These are phyloP conservation scores for Netelia fuscicornis DNA, from an alignment of 2,888 invertebrate species.

Conservation along the genomic window DNA sequence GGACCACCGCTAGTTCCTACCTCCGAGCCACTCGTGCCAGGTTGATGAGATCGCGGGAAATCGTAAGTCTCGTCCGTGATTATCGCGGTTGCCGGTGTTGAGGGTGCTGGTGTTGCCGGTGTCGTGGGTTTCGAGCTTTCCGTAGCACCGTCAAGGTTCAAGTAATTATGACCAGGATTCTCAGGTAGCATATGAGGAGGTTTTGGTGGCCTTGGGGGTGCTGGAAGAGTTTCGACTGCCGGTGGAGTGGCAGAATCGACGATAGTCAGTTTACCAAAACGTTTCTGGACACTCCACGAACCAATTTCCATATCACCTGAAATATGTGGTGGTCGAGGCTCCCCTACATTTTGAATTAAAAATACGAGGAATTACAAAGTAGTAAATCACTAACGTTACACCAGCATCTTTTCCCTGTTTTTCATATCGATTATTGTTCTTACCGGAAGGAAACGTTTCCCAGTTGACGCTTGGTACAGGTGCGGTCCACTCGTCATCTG, in stretches of 20 bases:
- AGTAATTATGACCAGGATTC: constrained; percentile 85
- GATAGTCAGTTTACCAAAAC: constrained; percentile 86
- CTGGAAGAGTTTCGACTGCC: constrained; percentile 84
- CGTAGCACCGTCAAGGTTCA: constrained; percentile 84
- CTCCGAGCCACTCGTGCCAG: constrained; percentile 79
- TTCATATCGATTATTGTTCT: constrained; percentile 18
- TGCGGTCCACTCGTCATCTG: constrained; percentile 89
- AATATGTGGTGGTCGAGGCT: constrained; percentile 86
- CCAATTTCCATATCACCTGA: constrained; percentile 87
- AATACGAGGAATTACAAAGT: background rate
- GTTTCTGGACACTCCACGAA: constrained; percentile 86
- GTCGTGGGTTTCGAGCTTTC: constrained; percentile 83
- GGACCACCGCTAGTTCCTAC: constrained; percentile 76
- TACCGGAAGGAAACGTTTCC: constrained; percentile 85
- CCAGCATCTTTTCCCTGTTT: background rate
- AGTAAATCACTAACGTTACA: background rate
- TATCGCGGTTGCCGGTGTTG: constrained; percentile 78
- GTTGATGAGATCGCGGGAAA: constrained; percentile 89
- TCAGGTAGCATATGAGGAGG: constrained; percentile 86
- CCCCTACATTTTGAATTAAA: constrained; percentile 73
- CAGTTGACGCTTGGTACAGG: constrained; percentile 86
- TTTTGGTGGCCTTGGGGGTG: constrained; percentile 92
- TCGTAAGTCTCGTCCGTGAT: constrained; percentile 88
- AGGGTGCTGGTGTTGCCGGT: constrained; percentile 80
- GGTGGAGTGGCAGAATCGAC: constrained; percentile 78